A percentile compares a stretch with the other conserved stretches of the same genome.
phyloP scores from a whole-genome alignment of 2,888 invertebrate species.

The Dioctria linearis region DNA sequence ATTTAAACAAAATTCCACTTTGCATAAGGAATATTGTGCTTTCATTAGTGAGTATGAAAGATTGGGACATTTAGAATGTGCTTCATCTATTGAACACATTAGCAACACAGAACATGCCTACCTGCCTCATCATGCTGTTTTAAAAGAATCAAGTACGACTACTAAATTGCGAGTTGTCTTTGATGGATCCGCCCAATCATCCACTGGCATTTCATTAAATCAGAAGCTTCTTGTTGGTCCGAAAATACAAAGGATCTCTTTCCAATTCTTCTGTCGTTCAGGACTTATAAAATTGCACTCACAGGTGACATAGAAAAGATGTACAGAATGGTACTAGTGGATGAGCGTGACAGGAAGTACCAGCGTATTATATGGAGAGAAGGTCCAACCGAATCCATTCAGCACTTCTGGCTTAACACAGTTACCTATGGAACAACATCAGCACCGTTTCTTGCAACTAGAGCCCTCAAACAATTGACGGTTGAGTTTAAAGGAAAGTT shows the following conservation, averaged over 20 bases:
- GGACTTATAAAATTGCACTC: no score
- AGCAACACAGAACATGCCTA: not conserved
- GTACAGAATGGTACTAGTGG: not conserved
- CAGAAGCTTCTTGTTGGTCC: not conserved
- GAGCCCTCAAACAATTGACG: not conserved
- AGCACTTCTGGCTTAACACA: constrained; percentile 1
- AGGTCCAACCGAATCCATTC: not conserved
- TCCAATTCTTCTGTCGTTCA: not conserved
- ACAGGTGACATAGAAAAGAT: no score
- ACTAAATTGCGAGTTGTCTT: constrained; percentile 48
- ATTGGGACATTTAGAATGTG: constrained; percentile 59
- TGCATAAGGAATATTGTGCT: constrained; percentile 51
- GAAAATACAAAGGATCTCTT: no score
- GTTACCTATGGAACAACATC: constrained; percentile 15
- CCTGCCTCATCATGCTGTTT: constrained; percentile 34
- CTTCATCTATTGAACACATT: not conserved
- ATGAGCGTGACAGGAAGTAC: not conserved
- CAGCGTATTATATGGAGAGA: constrained; percentile 13
- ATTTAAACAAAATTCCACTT: not conserved
- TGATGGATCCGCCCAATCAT: constrained; percentile 25
- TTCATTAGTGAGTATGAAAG: constrained; percentile 60
- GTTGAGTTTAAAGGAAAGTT: not conserved
- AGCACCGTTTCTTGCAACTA: constrained; percentile 23
- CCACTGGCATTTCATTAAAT: constrained; percentile 23
- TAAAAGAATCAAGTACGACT: constrained; percentile 1